Evolutionary conservation across 2,888 invertebrate species (phyloP).

Genomic region (Epinotia nisella): DNA sequence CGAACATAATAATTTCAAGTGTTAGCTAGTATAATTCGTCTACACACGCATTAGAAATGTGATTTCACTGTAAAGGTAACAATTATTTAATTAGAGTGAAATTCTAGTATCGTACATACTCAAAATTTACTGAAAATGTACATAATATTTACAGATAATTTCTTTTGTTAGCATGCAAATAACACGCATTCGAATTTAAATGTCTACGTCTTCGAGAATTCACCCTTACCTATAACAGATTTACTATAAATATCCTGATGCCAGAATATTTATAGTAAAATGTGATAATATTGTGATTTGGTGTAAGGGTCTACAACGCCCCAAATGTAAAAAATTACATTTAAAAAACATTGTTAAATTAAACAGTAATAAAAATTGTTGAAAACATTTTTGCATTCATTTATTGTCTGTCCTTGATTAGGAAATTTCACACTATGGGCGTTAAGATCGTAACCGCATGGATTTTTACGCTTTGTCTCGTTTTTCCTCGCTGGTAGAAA

Average conservation of each 20-base stretch:
- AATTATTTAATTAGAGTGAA: background rate
- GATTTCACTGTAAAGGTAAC: constrained; percentile 13
- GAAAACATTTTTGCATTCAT: constrained; percentile 49
- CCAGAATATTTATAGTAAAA: constrained; percentile 35
- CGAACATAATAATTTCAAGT: background rate
- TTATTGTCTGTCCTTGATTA: background rate
- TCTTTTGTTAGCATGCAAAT: background rate
- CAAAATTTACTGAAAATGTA: constrained; percentile 1
- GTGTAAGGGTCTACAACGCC: constrained; percentile 54
- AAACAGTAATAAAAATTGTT: constrained; percentile 61
- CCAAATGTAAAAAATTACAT: constrained; percentile 52
- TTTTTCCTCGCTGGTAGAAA: no score
- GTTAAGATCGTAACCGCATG: no score
- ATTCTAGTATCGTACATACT: constrained; percentile 19
- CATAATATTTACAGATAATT: constrained; percentile 1
- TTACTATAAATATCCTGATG: constrained; percentile 13
- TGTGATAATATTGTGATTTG: constrained; percentile 55
- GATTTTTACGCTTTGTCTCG: no score
- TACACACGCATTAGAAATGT: constrained; percentile 26
- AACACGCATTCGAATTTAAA: constrained; percentile 8
- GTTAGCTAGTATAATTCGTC: background rate
- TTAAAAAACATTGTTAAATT: constrained; percentile 58
- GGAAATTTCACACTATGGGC: background rate
- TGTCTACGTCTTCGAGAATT: constrained; percentile 21
- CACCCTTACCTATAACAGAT: background rate